Percentiles rank a stretch among this genome's conserved stretches.
phyloP scores from a whole-genome alignment of 1,140 invertebrate species.

The Drosophila elegans region DNA sequence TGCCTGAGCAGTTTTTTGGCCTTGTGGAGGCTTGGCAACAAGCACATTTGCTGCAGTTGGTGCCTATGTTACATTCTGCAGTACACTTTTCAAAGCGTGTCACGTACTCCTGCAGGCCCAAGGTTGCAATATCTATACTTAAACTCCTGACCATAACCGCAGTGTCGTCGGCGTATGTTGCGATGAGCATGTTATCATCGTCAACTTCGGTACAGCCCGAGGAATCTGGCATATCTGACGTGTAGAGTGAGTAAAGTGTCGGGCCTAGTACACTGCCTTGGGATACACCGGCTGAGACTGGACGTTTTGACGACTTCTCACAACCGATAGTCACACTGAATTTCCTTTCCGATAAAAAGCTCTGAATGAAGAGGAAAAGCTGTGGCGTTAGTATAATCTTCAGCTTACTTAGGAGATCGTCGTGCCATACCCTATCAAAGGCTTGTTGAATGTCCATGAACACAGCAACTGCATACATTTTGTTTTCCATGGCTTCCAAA shows the following conservation, averaged over 20 bases:
- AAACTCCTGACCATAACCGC: neutral
- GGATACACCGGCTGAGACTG: conserved; percentile 3
- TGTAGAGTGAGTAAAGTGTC: conserved; percentile 2
- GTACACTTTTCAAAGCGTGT: neutral
- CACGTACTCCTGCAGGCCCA: neutral
- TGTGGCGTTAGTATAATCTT: neutral
- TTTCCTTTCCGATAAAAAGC: conserved; percentile 2
- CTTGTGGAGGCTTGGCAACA: neutral
- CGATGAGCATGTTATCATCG: conserved; percentile 1
- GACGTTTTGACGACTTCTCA: neutral
- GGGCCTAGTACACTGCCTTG: conserved; percentile 2
- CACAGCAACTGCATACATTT: too few relatives aligned
- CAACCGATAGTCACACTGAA: conserved; percentile 1
- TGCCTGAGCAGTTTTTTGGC: neutral
- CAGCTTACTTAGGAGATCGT: conserved; percentile 4
- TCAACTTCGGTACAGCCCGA: neutral
- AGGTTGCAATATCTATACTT: neutral
- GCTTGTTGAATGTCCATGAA: too few relatives aligned
- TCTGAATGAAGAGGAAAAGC: too few relatives aligned
- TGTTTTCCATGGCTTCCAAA: too few relatives aligned
- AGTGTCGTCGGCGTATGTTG: conserved; percentile 3
- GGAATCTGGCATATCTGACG: conserved; percentile 8
- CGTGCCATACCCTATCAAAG: conserved; percentile 12
- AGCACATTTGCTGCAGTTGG: conserved; percentile 2
- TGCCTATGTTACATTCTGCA: conserved; percentile 1